A percentile compares a stretch with the other conserved stretches of the same genome.
Evolutionary conservation across 1,140 invertebrate species (phyloP).

Genomic region (Calycopis cecrops): DNA sequence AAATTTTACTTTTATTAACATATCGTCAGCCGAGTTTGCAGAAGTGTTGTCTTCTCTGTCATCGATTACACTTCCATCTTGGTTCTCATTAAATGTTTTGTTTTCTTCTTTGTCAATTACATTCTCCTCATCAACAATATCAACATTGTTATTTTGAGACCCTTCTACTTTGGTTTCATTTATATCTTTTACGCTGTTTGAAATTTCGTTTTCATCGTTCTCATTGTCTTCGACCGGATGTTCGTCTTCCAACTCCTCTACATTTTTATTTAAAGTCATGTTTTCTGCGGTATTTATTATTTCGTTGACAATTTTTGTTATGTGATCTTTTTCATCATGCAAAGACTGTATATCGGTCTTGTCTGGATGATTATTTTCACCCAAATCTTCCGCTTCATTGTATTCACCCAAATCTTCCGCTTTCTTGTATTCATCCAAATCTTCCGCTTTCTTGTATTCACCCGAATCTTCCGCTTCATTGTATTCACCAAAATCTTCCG

Average conservation of each 20-base stretch:
- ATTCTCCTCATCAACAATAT: conserved; percentile 10
- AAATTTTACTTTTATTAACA: conserved; percentile 53
- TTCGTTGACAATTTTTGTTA: neutral
- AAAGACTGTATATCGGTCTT: too few relatives aligned
- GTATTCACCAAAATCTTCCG: too few relatives aligned
- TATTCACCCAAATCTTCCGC: too few relatives aligned
- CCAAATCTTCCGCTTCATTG: too few relatives aligned
- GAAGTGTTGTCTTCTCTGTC: neutral
- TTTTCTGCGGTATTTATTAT: neutral
- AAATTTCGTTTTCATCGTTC: too few relatives aligned
- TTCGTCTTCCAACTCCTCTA: neutral
- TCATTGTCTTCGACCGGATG: neutral
- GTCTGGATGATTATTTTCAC: neutral
- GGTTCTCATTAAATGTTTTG: neutral
- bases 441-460: too few relatives aligned
- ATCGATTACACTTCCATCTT: conserved; percentile 1
- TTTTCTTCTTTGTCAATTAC: conserved; percentile 6
- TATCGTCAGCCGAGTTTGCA: conserved; percentile 23
- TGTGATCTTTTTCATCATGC: neutral
- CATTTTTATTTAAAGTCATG: neutral
- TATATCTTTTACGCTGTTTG: too few relatives aligned
- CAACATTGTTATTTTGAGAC: conserved; percentile 16
- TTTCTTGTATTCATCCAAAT: too few relatives aligned
- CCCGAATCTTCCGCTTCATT: too few relatives aligned
- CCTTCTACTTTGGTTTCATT: too few relatives aligned